Percentiles rank a stretch among this genome's conserved stretches.
Conservation (phyloP, 2,888 invertebrate genomes). For the Drosophila birchii region DNA sequence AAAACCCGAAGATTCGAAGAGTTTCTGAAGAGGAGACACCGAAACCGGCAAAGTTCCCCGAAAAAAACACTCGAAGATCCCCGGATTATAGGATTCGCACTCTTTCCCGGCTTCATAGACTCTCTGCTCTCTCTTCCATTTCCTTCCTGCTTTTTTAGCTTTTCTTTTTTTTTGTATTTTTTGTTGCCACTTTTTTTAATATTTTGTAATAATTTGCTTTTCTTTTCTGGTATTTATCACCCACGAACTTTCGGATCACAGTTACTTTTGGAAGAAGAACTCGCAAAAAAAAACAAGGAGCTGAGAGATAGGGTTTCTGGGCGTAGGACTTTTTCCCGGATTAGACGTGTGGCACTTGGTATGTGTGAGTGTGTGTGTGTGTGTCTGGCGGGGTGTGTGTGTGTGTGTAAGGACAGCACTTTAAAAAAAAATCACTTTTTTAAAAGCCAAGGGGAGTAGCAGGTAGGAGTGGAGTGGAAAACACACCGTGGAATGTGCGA, state of each 20-base stretch:
- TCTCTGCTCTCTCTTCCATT: not conserved
- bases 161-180: too few species aligned
- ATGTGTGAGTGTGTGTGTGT: not conserved
- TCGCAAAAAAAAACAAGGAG: constrained; percentile 33
- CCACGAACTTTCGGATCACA: constrained; percentile 37
- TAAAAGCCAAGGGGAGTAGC: constrained; percentile 31
- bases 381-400: not conserved
- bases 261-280: constrained; percentile 14
- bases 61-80: constrained; percentile 21
- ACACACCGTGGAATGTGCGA: constrained; percentile 82
- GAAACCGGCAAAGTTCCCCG: constrained; percentile 10
- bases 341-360: constrained; percentile 38
- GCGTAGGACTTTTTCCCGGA: not conserved
- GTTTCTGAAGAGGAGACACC: constrained; percentile 15
- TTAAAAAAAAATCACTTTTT: constrained; percentile 33
- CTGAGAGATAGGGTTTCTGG: constrained; percentile 5
- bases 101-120: constrained; percentile 1
- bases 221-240: constrained; percentile 25
- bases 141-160: constrained; percentile 1
- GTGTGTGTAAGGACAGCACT: constrained; percentile 45
- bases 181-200: constrained; percentile 8
- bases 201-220: constrained; percentile 15
- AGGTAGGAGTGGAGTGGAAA: constrained; percentile 9
- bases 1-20: constrained; percentile 18
- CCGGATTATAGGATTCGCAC: constrained; percentile 4